phyloP scores from a whole-genome alignment of 2,888 invertebrate species.

The Acleris sparsana region DNA sequence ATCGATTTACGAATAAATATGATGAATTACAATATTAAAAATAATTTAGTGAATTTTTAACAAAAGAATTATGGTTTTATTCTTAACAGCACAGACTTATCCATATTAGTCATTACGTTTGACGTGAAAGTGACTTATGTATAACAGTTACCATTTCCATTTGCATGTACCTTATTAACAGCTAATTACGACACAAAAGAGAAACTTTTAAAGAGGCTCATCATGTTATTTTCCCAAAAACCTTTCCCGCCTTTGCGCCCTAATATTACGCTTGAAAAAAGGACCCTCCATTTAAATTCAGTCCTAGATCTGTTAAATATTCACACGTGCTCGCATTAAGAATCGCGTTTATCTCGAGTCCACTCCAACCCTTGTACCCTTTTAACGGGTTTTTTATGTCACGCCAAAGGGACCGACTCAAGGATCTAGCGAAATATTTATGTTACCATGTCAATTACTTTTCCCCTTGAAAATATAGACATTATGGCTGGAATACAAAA shows the following conservation, averaged over 20 bases:
- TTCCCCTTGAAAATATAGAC: not conserved
- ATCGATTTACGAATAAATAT: too few relatives aligned
- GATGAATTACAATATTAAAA: too few relatives aligned
- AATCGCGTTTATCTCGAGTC: constrained; percentile 28
- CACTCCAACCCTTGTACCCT: constrained; percentile 34
- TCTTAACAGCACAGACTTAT: too few relatives aligned
- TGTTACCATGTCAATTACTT: constrained; percentile 21
- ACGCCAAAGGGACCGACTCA: constrained; percentile 15
- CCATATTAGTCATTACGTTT: too few relatives aligned
- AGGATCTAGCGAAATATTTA: constrained; percentile 25
- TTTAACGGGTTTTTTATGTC: constrained; percentile 38
- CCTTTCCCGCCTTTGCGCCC: constrained; percentile 2
- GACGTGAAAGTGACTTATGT: too few relatives aligned
- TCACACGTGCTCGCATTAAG: constrained; percentile 35
- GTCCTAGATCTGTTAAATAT: constrained; percentile 32
- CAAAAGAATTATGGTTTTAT: too few relatives aligned
- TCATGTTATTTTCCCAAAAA: constrained; percentile 3
- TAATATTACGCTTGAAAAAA: constrained; percentile 19
- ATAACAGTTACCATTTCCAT: too few relatives aligned
- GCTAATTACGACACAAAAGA: too few relatives aligned
- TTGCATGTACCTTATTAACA: too few relatives aligned
- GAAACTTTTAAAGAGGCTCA: too few relatives aligned
- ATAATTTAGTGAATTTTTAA: too few relatives aligned
- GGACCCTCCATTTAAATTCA: constrained; percentile 28
- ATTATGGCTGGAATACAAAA: too few relatives aligned